These are phyloP conservation scores for Stenodera caucasica DNA, from an alignment of 2,888 invertebrate species.

Conservation along the genomic window DNA sequence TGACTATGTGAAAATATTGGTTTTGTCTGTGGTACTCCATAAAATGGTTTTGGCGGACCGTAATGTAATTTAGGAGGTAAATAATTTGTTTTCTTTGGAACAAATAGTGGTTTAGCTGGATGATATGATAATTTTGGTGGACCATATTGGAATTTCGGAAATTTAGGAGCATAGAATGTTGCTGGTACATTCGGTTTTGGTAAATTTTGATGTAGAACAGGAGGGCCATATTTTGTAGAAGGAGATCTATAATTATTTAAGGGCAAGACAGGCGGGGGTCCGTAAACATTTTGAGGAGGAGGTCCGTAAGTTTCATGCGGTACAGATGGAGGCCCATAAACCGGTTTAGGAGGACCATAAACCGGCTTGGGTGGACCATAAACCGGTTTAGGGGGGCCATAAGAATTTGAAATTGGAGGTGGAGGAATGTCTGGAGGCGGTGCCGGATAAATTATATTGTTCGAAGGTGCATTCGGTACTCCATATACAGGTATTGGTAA, in stretches of 20 bases:
- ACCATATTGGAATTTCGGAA: conserved; percentile 53
- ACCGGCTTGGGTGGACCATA: conserved; percentile 34
- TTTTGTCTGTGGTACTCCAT: conserved; percentile 27
- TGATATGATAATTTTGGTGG: conserved; percentile 49
- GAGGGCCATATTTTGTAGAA: conserved; percentile 34
- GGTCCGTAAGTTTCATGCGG: conserved; percentile 7
- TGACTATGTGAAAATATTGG: not conserved
- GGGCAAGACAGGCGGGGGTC: conserved; percentile 10
- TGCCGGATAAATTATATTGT: conserved; percentile 55
- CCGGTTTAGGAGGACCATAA: conserved; percentile 23
- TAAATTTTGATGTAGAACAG: conserved; percentile 32
- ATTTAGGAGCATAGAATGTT: conserved; percentile 45
- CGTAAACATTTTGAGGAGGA: conserved; percentile 12
- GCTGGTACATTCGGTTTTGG: conserved; percentile 40
- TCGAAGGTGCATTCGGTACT: conserved; percentile 58
- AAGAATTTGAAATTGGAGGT: conserved; percentile 36
- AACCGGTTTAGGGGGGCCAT: conserved; percentile 18
- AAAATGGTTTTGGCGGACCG: conserved; percentile 44
- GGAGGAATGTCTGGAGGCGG: conserved; percentile 57
- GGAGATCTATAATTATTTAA: conserved; percentile 10
- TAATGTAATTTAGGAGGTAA: conserved; percentile 50
- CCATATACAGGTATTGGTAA: conserved; percentile 64
- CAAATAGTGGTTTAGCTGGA: conserved; percentile 46
- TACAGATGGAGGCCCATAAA: not conserved
- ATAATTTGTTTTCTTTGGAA: conserved; percentile 47